Percentiles rank a stretch among this genome's conserved stretches.
Conservation (phyloP, 2,888 invertebrate genomes). For the Trisateles emortualis region DNA sequence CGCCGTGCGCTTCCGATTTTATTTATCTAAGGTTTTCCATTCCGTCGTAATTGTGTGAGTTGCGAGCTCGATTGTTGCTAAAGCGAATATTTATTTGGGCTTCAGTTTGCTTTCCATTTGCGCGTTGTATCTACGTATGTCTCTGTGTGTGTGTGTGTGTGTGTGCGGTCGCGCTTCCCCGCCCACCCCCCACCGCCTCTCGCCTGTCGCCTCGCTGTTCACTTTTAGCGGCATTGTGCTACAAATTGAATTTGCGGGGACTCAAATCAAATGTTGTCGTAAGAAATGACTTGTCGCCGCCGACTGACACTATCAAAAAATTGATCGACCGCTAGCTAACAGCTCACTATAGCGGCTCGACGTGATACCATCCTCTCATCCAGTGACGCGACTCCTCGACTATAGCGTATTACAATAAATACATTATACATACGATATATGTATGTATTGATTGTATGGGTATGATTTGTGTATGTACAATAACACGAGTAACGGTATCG, state of each 20-base stretch:
- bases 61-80: conserved; percentile 82
- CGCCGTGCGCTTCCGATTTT: conserved; percentile 76
- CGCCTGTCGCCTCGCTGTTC: conserved; percentile 25
- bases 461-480: conserved; percentile 12
- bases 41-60: conserved; percentile 83
- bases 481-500: conserved; percentile 30
- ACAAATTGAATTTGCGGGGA: conserved; percentile 81
- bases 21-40: conserved; percentile 86
- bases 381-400: conserved; percentile 10
- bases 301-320: conserved; percentile 84
- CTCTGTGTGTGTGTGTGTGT: conserved; percentile 17
- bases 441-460: no score
- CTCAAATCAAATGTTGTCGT: conserved; percentile 82
- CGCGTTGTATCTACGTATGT: conserved; percentile 26
- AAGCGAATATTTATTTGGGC: conserved; percentile 85
- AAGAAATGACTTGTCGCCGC: conserved; percentile 77
- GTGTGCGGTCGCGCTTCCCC: neutral
- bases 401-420: conserved; percentile 12
- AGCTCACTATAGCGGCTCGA: conserved; percentile 14
- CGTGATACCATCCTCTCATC: conserved; percentile 10
- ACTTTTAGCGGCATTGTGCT: conserved; percentile 68
- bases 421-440: neutral
- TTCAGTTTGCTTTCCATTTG: conserved; percentile 77
- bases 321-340: conserved; percentile 68
- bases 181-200: conserved; percentile 5